Evolutionary conservation across 2,113 vertebrate species (phyloP), one percentile per base, ranked within the genome.

Genomic region (Terrapene triunguis): DNA sequence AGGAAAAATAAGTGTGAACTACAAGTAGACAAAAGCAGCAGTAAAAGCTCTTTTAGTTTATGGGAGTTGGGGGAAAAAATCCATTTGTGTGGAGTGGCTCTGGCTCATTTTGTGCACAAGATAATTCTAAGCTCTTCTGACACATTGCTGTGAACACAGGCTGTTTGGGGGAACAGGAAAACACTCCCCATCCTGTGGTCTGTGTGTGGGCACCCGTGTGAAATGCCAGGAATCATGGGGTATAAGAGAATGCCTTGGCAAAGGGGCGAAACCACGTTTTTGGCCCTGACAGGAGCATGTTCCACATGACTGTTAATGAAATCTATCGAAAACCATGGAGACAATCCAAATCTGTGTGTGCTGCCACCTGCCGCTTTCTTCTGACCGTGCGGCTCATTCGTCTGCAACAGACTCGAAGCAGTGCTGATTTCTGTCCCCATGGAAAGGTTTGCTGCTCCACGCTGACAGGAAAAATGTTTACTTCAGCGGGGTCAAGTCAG

Each of bases 81-180:
- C 53, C 12, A 2, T 22, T 55, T 82, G 50, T 35, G n/a, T 84
- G 92, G 65, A 57, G 19, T 38, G 65, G 17, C 19, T 72, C 16
- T 78, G 54, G n/a, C 29, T 24, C 1, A 1, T 55, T 62, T 38
- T 47, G 25, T 32, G 10, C 6, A 14, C 6, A 2, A 6, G 8
- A 2, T 19, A 24, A 24, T 47, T 2, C 32, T 80, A 25, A 85
- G 51, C 10, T 78, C 16, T 88, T 78, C 7, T 69, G 88, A 82
- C 21, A 9, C 1, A 0, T 65, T 32, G 3, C 42, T 76, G 38
- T 59, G 59, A 87, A 44, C 11, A 29, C 42, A 0, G 1, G 14
- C 24, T 65, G 76, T 10, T 82, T 13, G 54, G 48, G 32, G 42
- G 19, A 48, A n/a, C 76, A 47, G 76, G 10, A 88, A 32, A 27